Evolutionary conservation across 2,797 vertebrate species (phyloP), one percentile per base, ranked within the genome.

Genomic region (Danio tinwini): DNA sequence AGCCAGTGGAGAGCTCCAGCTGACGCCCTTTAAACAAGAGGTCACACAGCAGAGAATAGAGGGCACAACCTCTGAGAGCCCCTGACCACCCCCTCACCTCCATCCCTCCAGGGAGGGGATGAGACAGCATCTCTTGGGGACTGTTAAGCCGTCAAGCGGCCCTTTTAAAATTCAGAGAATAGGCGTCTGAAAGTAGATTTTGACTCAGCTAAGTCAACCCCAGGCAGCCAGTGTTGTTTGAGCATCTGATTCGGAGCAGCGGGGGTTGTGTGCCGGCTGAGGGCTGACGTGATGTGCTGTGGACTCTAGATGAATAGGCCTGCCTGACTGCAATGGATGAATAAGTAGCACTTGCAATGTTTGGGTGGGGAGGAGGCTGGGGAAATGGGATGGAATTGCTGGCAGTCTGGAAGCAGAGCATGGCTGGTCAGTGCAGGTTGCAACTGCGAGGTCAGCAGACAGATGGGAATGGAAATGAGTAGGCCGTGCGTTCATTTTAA

Each of bases 391-490:
- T 49, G 9, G 39, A 62, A 70, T 73, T 80, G 16, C 56, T 73
- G 59, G 78, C 59, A 64, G 78, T 56, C 78, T 73, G 69, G 50
- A 65, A 8, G 55, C 65, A 42, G 55, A 14, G 44, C 56, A 59
- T 62, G 50, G 44, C 70, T 76, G 67, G 52, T 52, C 55, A 49
- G 21, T 40, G 62, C 47, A 29, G 71, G 19, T 49, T 42, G 45
- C 87, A 87, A 89, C 82, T 81, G 82, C 88, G 91, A 92, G 93
- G 92, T 94, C 92, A 92, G 90, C 87, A 92, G 91, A 93, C 93
- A 93, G 93, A 93, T 93, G 92, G 93, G 91, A 89, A 92, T 91
- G 89, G 89, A 92, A 93, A 91, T 93, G 90, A 93, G 90, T 86
- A 87, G 88, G 85, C 85, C 74, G 85, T 82, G 86, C 88, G 88